Base-by-base conservation (phyloP, 2,113 vertebrate genomes). In the Gambusia affinis region DNA sequence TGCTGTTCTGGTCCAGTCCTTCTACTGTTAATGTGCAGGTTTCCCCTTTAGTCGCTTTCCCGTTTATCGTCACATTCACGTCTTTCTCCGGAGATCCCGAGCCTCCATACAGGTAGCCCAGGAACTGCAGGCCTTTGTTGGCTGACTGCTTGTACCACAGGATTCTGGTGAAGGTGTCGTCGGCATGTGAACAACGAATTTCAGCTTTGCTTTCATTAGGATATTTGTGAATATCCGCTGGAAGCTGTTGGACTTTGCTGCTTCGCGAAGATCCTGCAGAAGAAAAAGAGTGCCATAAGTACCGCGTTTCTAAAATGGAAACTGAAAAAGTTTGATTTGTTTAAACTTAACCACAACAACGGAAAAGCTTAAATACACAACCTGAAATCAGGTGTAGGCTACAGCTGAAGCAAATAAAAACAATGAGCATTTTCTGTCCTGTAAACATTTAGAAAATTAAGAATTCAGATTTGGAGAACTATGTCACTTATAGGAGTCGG, bases 111-210 rank as follows among this genome's bases (percentile, higher is more conserved):
- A 79, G 37, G 77, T 67, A 62, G 29, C 88, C 92, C 15, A 93
- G 80, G 3, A 89, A 15, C 51, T 81, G 63, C 0, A 90, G 24
- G 1, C 64, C 8, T 44, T 4, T 44, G 12, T 14, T 15, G 15
- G 67, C 10, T 5, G 2, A 12, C 28, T 87, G 83, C 12, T 86
- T 85, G 84, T 88, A 91, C 91, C 90, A 91, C n/a, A 73, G 57
- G 4, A 91, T 84, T 28, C 0, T 19, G 3, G 89, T 0, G 5
- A 86, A 86, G 75, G 0, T 47, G 0, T 70, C 0, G 60, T 82
- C 76, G 0, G 15, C 79, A 66, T 92, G 91, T 29, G 42, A 82
- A 68, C 91, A 91, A 6, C 1, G 10, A 8, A 93, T 77, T 51
- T 12, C 7, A 14, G 75, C 78, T 4, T 4, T 14, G 75, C 51